Evolutionary conservation across 2,888 invertebrate genomes (phyloP), one percentile per base, ranked within the genome.

Genomic region (Xanthostigma xanthostigma): DNA sequence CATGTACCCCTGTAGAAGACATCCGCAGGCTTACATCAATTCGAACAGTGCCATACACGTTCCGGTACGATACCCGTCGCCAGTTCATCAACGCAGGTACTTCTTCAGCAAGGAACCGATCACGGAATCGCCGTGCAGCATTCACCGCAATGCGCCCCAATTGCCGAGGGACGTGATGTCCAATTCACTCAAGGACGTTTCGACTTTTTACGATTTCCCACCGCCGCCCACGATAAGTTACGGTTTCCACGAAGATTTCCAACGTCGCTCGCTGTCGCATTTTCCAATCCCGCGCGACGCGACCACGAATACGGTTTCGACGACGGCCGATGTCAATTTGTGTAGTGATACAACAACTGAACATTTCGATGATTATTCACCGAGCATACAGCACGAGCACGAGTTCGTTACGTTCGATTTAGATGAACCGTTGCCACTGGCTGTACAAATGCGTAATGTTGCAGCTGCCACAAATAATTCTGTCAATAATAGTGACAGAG

Each of bases 391-490:
- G 41, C 71, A 74, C 44, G 75, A 78, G 53, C 80, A 79, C 54
- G 83, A 83, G 57, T 74, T 82, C 60, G 79, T 82, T 42, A 80
- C 81, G 10, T 83, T 83, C 60, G 80, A 82, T 57, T 70, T 78
- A 48, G 81, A 79, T 37, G 74, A 73, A 42, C 68, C 73, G 27
- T 56, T 72, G 55, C 70, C 72, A 43, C 60, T 61, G 41, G 54
- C 60, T 46, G 63, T 64, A 8, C 65, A 62, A 45, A 66, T 64
- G 56, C 61, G 57, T 46, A 27, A 27, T 6, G 27, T 27, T 27
- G 27, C 27, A 3, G 27, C 27, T 6, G 27, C 27, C 3, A 27
- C 27, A 27, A 27, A 27, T 27, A 27, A 6, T 60, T 62, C 49
- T 14, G 40, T 14, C 14, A 42, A 9, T 42, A 33, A 39, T n/a